Evolutionary conservation across 1,140 invertebrate genomes (phyloP).

Genomic region (Tetramorium alpestre): DNA sequence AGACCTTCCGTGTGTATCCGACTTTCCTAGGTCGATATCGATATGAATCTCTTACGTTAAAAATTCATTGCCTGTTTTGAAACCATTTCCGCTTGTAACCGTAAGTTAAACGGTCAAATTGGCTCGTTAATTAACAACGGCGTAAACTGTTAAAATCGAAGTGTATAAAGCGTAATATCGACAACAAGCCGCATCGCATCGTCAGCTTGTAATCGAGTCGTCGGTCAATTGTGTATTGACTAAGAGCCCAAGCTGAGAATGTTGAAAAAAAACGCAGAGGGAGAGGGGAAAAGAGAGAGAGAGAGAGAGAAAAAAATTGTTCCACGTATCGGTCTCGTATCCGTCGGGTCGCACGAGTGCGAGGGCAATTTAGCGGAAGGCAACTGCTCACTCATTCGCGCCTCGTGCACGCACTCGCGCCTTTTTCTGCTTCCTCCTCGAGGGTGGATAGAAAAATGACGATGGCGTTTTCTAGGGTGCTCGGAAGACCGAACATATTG

Average conservation of each 20-base stretch:
- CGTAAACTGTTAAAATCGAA: background rate
- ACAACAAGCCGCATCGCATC: constrained; percentile 9
- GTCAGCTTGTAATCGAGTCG: constrained; percentile 43
- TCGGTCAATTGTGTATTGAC: constrained; percentile 28
- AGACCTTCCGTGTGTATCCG: background rate
- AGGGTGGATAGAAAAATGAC: constrained; percentile 43
- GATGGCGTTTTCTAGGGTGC: constrained; percentile 28
- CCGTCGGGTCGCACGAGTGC: constrained; percentile 38
- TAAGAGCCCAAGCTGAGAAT: constrained; percentile 47
- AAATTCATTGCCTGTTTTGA: background rate
- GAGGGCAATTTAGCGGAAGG: constrained; percentile 68
- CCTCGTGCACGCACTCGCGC: constrained; percentile 34
- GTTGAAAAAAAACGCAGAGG: background rate
- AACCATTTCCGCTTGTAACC: background rate
- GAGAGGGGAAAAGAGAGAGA: background rate
- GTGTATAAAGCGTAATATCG: constrained; percentile 1
- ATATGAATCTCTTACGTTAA: background rate
- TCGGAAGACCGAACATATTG: constrained; percentile 6
- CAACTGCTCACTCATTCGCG: constrained; percentile 33
- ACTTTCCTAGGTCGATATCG: background rate
- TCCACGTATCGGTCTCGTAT: constrained; percentile 24
- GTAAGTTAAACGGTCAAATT: constrained; percentile 1
- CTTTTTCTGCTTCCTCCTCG: constrained; percentile 29
- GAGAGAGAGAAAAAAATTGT: constrained; percentile 8
- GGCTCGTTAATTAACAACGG: background rate